Percentiles rank a stretch among this genome's conserved stretches.
phyloP scores from a whole-genome alignment of 2,888 invertebrate genomes.

The Hermaeophaga mercurialis region DNA sequence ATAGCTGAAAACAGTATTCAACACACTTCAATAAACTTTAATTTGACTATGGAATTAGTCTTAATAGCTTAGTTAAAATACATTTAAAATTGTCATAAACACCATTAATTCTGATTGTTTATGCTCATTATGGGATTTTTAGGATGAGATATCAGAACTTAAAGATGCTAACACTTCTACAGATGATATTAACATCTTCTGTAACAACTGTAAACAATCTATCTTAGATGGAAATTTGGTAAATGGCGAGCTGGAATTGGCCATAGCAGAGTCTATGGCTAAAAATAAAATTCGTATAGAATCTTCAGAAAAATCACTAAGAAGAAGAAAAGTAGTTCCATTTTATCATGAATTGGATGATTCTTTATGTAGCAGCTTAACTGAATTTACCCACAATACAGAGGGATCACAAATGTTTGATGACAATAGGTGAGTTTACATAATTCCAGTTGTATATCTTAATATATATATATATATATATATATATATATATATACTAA shows the following conservation, averaged over 20 bases:
- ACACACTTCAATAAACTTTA: too few relatives aligned
- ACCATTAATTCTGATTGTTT: too few relatives aligned
- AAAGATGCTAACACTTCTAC: constrained; percentile 46
- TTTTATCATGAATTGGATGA: constrained; percentile 51
- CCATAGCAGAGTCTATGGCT: constrained; percentile 47
- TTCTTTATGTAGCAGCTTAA: constrained; percentile 50
- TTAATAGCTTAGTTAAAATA: too few relatives aligned
- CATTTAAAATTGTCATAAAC: too few relatives aligned
- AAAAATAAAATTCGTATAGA: constrained; percentile 46
- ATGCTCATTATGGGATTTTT: too few relatives aligned
- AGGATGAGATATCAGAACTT: constrained; percentile 40
- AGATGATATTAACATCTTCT: constrained; percentile 46
- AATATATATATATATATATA: background rate
- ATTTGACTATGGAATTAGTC: too few relatives aligned
- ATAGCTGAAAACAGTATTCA: too few relatives aligned
- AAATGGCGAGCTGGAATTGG: constrained; percentile 50
- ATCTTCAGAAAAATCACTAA: constrained; percentile 39
- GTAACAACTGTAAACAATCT: constrained; percentile 45
- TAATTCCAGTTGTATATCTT: background rate
- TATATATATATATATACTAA: too few relatives aligned
- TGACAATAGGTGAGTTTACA: constrained; percentile 12
- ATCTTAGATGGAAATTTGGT: constrained; percentile 44
- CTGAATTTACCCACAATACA: constrained; percentile 47
- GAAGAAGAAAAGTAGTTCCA: constrained; percentile 45
- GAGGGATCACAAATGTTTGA: constrained; percentile 37